These are phyloP conservation scores for Podarcis muralis DNA, from an alignment of 2,113 vertebrate species.

Conservation along the genomic window DNA sequence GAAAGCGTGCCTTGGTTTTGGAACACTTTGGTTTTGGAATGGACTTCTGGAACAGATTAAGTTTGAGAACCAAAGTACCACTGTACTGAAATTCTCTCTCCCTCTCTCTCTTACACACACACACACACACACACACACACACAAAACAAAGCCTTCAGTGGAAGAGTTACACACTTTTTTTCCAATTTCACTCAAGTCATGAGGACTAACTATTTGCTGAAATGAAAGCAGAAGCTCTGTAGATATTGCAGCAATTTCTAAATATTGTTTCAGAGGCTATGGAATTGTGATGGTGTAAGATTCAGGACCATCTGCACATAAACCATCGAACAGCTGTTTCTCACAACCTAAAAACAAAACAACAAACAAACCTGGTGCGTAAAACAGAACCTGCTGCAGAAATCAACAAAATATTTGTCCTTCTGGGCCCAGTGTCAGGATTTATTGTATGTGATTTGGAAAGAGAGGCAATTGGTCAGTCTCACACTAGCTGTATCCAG, in stretches of 20 bases:
- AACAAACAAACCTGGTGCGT: background rate
- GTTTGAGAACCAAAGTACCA: no score
- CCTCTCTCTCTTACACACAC: no score
- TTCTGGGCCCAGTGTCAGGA: background rate
- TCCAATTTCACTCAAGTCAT: background rate
- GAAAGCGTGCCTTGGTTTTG: no score
- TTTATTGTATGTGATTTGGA: background rate
- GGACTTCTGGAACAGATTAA: no score
- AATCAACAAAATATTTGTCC: background rate
- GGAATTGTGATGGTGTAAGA: background rate
- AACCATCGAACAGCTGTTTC: background rate
- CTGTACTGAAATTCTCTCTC: no score
- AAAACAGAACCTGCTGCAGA: background rate
- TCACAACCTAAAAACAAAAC: background rate
- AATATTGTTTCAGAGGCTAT: background rate
- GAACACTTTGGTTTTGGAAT: no score
- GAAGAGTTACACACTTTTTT: background rate
- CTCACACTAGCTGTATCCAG: background rate
- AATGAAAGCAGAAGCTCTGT: background rate
- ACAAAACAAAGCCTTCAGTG: background rate
- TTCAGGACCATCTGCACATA: background rate
- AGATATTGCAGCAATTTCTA: no score
- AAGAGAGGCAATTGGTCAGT: accelerated
- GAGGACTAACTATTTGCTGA: background rate
- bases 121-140: no score